A percentile compares a stretch with the other conserved stretches of the same genome.
Evolutionary conservation across 2,797 vertebrate genomes (phyloP).

Genomic region (Myripristis jacobus): DNA sequence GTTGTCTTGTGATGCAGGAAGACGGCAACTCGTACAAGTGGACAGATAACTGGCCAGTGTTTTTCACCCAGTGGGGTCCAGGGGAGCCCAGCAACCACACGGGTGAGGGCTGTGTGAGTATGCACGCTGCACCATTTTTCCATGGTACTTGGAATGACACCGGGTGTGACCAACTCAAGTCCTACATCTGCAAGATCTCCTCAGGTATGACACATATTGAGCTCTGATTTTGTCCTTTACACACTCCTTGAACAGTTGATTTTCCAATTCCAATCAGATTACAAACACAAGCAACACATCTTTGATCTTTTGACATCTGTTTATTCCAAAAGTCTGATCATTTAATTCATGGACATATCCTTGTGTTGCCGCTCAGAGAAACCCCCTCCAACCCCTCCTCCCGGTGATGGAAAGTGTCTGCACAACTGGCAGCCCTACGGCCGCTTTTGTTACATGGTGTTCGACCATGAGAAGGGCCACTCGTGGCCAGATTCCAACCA

Average conservation of each 20-base stretch:
- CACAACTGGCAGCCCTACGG: slow-evolving; percentile 65
- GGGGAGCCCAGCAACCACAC: slow-evolving; percentile 80
- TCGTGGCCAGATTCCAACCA: slow-evolving; percentile 81
- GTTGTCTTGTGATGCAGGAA: slow-evolving; percentile 52
- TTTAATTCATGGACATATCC: not conserved
- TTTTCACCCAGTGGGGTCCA: slow-evolving; percentile 86
- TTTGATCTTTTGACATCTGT: too few species aligned
- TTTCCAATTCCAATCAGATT: too few species aligned
- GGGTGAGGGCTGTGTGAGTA: slow-evolving; percentile 84
- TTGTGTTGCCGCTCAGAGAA: slow-evolving; percentile 64
- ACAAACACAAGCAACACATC: too few species aligned
- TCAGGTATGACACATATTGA: slow-evolving; percentile 64
- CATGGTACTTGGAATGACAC: slow-evolving; percentile 88
- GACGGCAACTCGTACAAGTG: slow-evolving; percentile 73
- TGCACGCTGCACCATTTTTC: slow-evolving; percentile 64
- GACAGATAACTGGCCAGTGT: slow-evolving; percentile 84
- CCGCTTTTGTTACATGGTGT: slow-evolving; percentile 77
- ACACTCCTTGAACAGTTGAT: too few species aligned
- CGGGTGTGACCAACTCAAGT: slow-evolving; percentile 72
- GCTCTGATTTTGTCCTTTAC: not conserved
- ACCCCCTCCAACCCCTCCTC: slow-evolving; percentile 76
- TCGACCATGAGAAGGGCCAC: slow-evolving; percentile 67
- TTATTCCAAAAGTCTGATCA: too few species aligned
- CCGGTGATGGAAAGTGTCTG: slow-evolving; percentile 77
- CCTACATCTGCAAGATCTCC: slow-evolving; percentile 85